Percentiles rank a stretch among this genome's conserved stretches.
phyloP scores from a whole-genome alignment of 1,140 invertebrate genomes.

The Batillaria attramentaria region DNA sequence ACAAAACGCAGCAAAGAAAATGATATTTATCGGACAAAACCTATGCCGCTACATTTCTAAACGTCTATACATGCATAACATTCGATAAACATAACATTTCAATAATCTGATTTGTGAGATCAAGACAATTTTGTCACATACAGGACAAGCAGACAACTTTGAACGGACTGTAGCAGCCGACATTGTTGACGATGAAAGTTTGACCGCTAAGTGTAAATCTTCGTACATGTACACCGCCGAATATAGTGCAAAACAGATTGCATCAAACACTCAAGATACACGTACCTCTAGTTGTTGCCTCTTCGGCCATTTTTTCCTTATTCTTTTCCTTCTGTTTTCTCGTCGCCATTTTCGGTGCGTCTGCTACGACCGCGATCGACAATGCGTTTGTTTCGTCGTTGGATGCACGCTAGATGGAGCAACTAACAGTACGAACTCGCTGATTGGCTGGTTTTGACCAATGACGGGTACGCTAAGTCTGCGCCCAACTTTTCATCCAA shows the following conservation, averaged over 20 bases:
- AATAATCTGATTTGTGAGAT: too few relatives aligned
- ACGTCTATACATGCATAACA: too few relatives aligned
- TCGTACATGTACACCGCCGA: constrained; percentile 24
- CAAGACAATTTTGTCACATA: too few relatives aligned
- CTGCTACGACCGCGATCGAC: constrained; percentile 37
- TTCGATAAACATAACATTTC: too few relatives aligned
- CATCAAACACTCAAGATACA: not conserved
- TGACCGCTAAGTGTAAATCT: constrained; percentile 31
- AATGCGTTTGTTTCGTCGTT: constrained; percentile 15
- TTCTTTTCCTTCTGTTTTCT: constrained; percentile 44
- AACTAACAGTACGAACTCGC: too few relatives aligned
- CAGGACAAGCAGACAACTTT: not conserved
- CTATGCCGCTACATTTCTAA: too few relatives aligned
- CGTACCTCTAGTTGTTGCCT: constrained; percentile 1
- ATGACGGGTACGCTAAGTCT: too few relatives aligned
- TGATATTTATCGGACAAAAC: too few relatives aligned
- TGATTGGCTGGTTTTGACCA: not conserved
- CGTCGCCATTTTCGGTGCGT: constrained; percentile 53
- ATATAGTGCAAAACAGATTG: constrained; percentile 8
- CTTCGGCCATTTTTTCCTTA: constrained; percentile 32
- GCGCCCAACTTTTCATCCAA: too few relatives aligned
- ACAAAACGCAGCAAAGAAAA: too few relatives aligned
- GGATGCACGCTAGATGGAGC: too few relatives aligned
- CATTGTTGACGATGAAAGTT: constrained; percentile 25
- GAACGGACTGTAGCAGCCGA: constrained; percentile 29